These are phyloP conservation scores for Harlomillsia oculata DNA, from an alignment of 1,140 invertebrate genomes.

Conservation along the genomic window DNA sequence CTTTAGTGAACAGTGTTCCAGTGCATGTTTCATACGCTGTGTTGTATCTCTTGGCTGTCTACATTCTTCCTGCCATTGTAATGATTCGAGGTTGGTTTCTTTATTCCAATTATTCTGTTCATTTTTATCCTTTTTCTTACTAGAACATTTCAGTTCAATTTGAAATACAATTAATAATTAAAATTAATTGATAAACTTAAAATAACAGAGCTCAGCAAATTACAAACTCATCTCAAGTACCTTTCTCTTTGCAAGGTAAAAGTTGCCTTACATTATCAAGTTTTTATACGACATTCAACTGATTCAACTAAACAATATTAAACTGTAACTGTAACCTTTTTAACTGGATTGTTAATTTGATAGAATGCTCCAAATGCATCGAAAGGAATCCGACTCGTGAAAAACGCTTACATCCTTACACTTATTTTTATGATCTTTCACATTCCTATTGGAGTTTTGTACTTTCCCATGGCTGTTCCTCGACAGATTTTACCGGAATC, in stretches of 20 bases:
- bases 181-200: too few species aligned
- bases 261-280: too few species aligned
- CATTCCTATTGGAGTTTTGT: neutral
- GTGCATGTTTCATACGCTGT: neutral
- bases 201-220: neutral
- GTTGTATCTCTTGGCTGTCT: neutral
- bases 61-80: slow-evolving; percentile 1
- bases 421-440: slow-evolving; percentile 1
- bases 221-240: slow-evolving; percentile 1
- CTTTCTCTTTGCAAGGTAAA: slow-evolving; percentile 6
- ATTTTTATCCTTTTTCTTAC: too few species aligned
- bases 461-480: neutral
- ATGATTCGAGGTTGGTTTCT: neutral
- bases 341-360: too few species aligned
- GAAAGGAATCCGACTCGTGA: neutral
- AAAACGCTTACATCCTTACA: neutral
- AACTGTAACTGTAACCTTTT: too few species aligned
- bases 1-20: neutral
- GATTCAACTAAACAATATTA: too few species aligned
- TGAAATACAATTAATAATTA: too few species aligned
- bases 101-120: too few species aligned
- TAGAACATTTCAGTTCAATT: too few species aligned
- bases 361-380: neutral
- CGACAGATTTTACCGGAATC: neutral
- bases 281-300: too few species aligned